phyloP scores from a whole-genome alignment of 1,140 invertebrate species.

The Uloborus diversus region DNA sequence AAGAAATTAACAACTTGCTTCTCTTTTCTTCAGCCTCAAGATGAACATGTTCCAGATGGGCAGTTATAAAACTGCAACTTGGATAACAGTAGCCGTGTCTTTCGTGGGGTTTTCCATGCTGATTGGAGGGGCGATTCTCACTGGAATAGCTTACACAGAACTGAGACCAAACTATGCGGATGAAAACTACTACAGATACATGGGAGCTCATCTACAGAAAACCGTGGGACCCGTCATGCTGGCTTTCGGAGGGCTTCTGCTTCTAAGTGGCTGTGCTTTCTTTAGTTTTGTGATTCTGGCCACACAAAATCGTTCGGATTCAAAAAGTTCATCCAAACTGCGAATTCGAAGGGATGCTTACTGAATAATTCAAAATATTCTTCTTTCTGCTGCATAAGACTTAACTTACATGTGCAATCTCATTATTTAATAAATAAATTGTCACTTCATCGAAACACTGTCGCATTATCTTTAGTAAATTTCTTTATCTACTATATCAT shows the following conservation, averaged over 20 bases:
- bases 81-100: slow-evolving; percentile 23
- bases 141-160: slow-evolving; percentile 60
- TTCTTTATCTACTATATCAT: too few relatives aligned
- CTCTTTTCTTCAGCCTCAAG: too few relatives aligned
- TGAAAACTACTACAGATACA: slow-evolving; percentile 60
- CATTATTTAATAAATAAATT: too few relatives aligned
- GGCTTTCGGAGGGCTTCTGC: slow-evolving; percentile 44
- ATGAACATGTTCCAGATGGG: slow-evolving; percentile 29
- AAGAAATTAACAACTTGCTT: too few relatives aligned
- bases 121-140: slow-evolving; percentile 58
- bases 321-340: neutral
- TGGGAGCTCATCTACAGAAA: slow-evolving; percentile 58
- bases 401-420: too few relatives aligned
- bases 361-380: too few relatives aligned
- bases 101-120: slow-evolving; percentile 57
- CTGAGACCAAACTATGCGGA: slow-evolving; percentile 60
- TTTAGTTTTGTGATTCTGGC: slow-evolving; percentile 45
- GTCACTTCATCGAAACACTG: too few relatives aligned
- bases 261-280: slow-evolving; percentile 55
- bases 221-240: slow-evolving; percentile 59
- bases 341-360: neutral
- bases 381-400: too few relatives aligned
- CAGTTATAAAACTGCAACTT: slow-evolving; percentile 23
- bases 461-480: too few relatives aligned
- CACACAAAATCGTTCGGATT: neutral